Percentiles rank a stretch among this genome's conserved stretches.
Conservation (phyloP, 2,797 vertebrate species). For the Pyrocephalus nanus region DNA sequence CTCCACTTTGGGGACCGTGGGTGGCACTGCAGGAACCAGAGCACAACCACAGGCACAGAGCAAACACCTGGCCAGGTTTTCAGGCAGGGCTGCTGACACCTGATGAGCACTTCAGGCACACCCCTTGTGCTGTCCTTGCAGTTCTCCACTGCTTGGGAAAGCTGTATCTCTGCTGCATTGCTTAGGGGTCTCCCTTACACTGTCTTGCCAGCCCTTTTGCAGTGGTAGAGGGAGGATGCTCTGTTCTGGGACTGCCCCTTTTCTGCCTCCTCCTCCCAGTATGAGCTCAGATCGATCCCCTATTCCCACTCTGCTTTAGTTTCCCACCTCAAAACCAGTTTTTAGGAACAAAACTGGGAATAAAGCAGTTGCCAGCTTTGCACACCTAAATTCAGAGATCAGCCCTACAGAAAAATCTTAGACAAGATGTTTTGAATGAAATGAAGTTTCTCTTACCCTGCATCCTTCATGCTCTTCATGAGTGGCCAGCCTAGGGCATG, state of each 20-base stretch:
- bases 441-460: neutral
- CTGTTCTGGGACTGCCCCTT: neutral
- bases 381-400: neutral
- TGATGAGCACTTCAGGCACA: neutral
- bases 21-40: neutral
- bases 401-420: accelerated
- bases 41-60: accelerated
- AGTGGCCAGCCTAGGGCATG: neutral
- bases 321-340: neutral
- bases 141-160: neutral
- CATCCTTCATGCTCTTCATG: neutral
- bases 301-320: neutral
- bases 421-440: neutral
- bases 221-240: neutral
- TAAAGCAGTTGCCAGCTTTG: neutral
- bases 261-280: neutral
- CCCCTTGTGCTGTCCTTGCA: neutral
- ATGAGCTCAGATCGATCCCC: neutral
- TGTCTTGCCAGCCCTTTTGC: neutral
- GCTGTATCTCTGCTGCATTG: neutral
- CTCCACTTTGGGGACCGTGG: neutral
- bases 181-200: neutral
- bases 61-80: neutral
- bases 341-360: neutral
- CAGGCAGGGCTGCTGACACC: neutral